Evolutionary conservation across 2,113 vertebrate genomes (phyloP), one percentile per base, ranked within the genome.

Genomic region (Toxotes chatareus): DNA sequence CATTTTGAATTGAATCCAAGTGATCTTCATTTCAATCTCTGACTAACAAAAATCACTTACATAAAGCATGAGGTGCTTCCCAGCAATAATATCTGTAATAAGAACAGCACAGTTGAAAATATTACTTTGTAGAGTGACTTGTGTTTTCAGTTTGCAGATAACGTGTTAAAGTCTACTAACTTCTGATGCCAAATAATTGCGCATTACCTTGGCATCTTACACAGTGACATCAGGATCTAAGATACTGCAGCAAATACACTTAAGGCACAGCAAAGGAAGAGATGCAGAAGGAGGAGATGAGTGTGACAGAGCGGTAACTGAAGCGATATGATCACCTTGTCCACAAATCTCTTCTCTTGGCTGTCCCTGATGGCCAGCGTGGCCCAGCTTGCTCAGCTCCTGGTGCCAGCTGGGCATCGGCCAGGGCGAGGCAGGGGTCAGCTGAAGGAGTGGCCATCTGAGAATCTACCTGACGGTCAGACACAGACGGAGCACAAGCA

Each of bases 331-430:
- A 92, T 91, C 89, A 91, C 84, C 91, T 92, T 83, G 76, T 91
- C 84, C 86, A 88, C 87, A 90, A 92, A 92, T 91, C 83, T 80
- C 78, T 85, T 85, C 70, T 77, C 83, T 84, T 90, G 85, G 85
- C 88, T 69, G 82, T 82, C 79, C 87, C 89, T 77, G 69, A 83
- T 11, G 78, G 79, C 79, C 68, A 8, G 82, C 67, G 38, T 82
- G 78, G 87, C 82, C 83, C 86, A 83, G 91, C 91, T 79, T 85
- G 90, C 86, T 86, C 76, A 74, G 82, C 86, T 75, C 46, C 55
- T 23, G 51, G 69, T 88, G 95, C 94, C 94, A 94, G 90, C 90
- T 94, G 94, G 94, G 86, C 89, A 79, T 65, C 32, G 51, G 91
- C 93, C 93, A 94, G 82, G 73, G 82, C 69, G 21, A 93, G 79